Percentiles rank a stretch among this genome's conserved stretches.
phyloP scores from a whole-genome alignment of 2,888 invertebrate genomes.

The Dicranocentrus wangi region DNA sequence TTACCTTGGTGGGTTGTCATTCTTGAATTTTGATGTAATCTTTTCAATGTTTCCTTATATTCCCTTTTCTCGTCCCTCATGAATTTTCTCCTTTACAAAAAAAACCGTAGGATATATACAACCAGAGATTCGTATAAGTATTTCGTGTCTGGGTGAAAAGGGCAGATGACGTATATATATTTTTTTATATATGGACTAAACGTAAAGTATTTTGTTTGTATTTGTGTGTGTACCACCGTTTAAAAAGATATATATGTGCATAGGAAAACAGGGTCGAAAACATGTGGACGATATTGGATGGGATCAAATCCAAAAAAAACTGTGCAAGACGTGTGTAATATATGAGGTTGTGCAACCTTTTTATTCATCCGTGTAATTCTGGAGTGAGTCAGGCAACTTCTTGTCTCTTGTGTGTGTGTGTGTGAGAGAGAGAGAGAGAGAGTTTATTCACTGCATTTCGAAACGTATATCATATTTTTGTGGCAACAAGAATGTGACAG shows the following conservation, averaged over 20 bases:
- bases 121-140: no score
- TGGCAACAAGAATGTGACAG: neutral
- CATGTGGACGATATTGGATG: no score
- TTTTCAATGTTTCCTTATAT: conserved; percentile 39
- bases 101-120: no score
- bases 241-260: conserved; percentile 4
- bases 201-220: neutral
- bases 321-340: conserved; percentile 5
- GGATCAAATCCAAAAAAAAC: no score
- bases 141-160: conserved; percentile 27
- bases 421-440: neutral
- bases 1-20: conserved; percentile 37
- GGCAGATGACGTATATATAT: conserved; percentile 6
- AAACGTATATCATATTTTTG: neutral
- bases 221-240: neutral
- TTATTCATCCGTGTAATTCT: conserved; percentile 25
- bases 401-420: no score
- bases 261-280: neutral
- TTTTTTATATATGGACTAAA: neutral
- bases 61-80: conserved; percentile 19
- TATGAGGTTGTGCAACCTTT: conserved; percentile 26
- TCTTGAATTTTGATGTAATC: conserved; percentile 52
- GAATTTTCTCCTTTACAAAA: conserved; percentile 13
- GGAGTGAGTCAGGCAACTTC: no score
- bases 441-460: conserved; percentile 9